phyloP scores from a whole-genome alignment of 2,888 invertebrate genomes.

The Piscicola geometra region DNA sequence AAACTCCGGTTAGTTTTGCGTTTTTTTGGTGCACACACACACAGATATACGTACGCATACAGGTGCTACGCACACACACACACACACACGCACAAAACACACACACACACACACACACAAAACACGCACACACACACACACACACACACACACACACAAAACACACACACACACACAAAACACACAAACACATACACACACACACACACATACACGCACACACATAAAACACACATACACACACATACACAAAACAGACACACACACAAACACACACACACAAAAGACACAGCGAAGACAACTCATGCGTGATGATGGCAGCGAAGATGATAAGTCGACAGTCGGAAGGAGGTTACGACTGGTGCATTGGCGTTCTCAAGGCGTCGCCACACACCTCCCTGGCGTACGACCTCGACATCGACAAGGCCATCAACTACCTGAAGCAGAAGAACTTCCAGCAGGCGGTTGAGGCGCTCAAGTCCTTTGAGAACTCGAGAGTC shows the following conservation, averaged over 20 bases:
- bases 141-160: no score
- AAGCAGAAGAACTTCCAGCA: conserved; percentile 73
- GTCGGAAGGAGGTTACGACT: conserved; percentile 61
- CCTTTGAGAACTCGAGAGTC: conserved; percentile 76
- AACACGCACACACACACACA: no score
- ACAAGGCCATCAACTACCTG: conserved; percentile 78
- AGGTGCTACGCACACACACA: no score
- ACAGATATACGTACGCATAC: no score
- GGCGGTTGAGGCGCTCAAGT: conserved; percentile 77
- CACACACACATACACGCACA: no score
- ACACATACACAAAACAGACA: no score
- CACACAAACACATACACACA: no score
- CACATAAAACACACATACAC: no score
- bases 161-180: no score
- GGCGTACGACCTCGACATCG: conserved; percentile 82
- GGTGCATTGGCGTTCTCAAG: conserved; percentile 88
- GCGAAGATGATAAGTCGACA: conserved; percentile 71
- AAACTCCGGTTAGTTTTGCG: conserved; percentile 58
- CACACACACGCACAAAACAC: no score
- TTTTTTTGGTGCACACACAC: not conserved
- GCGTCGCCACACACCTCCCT: conserved; percentile 77
- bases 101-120: no score
- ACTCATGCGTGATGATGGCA: conserved; percentile 75
- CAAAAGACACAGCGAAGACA: conserved; percentile 63
- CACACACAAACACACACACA: not conserved